These are phyloP conservation scores for Fundulus diaphanus DNA, from an alignment of 2,797 vertebrate species.

Conservation along the genomic window DNA sequence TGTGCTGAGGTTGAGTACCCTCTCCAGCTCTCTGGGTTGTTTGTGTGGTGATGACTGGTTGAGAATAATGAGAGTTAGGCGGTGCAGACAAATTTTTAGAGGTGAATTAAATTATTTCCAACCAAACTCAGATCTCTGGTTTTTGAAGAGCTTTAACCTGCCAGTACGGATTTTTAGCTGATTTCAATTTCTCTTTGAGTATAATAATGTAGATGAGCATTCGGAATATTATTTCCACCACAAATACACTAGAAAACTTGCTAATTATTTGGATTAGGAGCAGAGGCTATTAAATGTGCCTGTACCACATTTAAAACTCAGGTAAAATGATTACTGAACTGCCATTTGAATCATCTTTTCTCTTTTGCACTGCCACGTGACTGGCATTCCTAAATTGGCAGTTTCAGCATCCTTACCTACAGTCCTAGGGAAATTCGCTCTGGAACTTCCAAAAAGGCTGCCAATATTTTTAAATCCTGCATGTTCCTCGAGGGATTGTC, in stretches of 20 bases:
- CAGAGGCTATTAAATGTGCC: no score
- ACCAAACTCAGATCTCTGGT: not conserved
- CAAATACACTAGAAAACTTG: not conserved
- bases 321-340: no score
- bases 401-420: no score
- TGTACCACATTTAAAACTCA: no score
- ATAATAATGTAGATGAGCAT: not conserved
- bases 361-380: not conserved
- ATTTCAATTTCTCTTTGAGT: not conserved
- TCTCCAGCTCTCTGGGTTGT: conserved; percentile 77
- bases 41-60: conserved; percentile 72
- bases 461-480: not conserved
- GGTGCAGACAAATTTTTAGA: conserved; percentile 43
- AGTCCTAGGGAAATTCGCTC: no score
- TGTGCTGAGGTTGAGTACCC: conserved; percentile 68
- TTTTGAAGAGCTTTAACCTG: conserved; percentile 1
- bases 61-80: conserved; percentile 71
- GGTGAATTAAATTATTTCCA: not conserved
- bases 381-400: not conserved
- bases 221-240: not conserved
- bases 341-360: no score
- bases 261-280: not conserved
- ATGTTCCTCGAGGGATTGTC: not conserved
- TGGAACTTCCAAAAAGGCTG: not conserved
- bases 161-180: not conserved